These are phyloP conservation scores for Jaculus jaculus DNA, from an alignment of 2,113 vertebrate species.

Conservation along the genomic window DNA sequence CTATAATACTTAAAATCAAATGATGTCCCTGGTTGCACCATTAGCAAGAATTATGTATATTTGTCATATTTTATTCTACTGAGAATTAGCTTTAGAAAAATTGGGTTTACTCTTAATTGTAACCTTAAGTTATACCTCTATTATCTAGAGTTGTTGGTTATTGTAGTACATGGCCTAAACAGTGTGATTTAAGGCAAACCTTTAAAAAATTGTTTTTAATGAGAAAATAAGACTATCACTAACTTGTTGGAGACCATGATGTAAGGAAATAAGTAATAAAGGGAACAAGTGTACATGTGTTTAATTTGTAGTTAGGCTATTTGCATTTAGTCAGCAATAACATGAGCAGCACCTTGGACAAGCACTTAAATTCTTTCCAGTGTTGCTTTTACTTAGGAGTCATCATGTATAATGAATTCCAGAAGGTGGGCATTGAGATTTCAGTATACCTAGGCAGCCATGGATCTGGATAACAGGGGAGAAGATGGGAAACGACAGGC, in stretches of 20 bases:
- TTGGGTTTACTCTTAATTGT: conserved; percentile 7
- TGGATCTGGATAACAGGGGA: conserved; percentile 19
- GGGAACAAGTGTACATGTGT: background rate
- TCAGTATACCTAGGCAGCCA: background rate
- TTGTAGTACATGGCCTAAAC: background rate
- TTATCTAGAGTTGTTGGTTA: conserved; percentile 22
- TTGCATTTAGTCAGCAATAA: background rate
- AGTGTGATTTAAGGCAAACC: conserved; percentile 34
- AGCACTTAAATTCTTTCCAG: background rate
- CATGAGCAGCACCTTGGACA: background rate
- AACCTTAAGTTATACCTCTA: conserved; percentile 13
- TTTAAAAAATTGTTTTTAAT: conserved; percentile 46
- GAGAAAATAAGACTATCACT: conserved; percentile 31
- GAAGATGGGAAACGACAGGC: conserved; percentile 31
- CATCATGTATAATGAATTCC: conserved; percentile 29
- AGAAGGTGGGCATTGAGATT: background rate
- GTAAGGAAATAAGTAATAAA: conserved; percentile 37
- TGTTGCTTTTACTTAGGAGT: background rate
- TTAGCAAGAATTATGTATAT: conserved; percentile 33
- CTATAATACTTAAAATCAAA: conserved; percentile 34
- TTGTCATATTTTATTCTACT: conserved; percentile 27
- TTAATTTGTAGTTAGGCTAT: conserved; percentile 25
- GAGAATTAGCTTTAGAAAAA: conserved; percentile 43
- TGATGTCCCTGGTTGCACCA: background rate
- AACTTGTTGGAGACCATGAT: background rate